Evolutionary conservation across 2,113 vertebrate genomes (phyloP).

Genomic region (Poeciliopsis turrubarensis): DNA sequence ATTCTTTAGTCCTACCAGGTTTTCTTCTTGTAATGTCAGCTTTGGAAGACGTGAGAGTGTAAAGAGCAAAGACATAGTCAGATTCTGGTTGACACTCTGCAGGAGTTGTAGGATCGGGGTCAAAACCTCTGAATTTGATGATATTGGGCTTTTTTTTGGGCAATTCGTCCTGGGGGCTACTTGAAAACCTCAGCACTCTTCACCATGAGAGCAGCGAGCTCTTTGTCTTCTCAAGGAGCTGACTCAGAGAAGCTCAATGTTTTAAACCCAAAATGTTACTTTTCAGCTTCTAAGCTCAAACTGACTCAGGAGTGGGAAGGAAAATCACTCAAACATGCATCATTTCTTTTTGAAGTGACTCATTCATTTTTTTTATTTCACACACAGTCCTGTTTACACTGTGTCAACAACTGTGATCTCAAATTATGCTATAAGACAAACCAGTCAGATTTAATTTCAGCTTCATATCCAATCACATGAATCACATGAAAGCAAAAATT

Average conservation of each 20-base stretch:
- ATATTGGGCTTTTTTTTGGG: slow-evolving; percentile 19
- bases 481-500: not conserved
- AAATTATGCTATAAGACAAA: no score
- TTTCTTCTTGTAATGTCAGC: not conserved
- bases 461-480: no score
- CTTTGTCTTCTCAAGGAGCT: slow-evolving; percentile 44
- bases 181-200: slow-evolving; percentile 39
- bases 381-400: no score
- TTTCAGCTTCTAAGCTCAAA: not conserved
- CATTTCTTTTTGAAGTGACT: not conserved
- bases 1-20: not conserved
- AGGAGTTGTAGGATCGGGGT: slow-evolving; percentile 24
- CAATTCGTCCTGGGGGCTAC: slow-evolving; percentile 33
- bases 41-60: slow-evolving; percentile 1
- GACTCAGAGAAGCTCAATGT: not conserved
- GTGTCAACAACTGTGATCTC: not conserved
- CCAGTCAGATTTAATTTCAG: no score
- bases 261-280: not conserved
- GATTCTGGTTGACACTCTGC: not conserved
- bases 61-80: not conserved
- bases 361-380: no score
- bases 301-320: not conserved
- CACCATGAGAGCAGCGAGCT: no score
- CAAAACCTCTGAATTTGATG: slow-evolving; percentile 27
- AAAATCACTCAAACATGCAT: no score